Base-by-base conservation (phyloP, 53 echinoderm and acorn worm genomes). In the Temnopleurus reevesii region DNA sequence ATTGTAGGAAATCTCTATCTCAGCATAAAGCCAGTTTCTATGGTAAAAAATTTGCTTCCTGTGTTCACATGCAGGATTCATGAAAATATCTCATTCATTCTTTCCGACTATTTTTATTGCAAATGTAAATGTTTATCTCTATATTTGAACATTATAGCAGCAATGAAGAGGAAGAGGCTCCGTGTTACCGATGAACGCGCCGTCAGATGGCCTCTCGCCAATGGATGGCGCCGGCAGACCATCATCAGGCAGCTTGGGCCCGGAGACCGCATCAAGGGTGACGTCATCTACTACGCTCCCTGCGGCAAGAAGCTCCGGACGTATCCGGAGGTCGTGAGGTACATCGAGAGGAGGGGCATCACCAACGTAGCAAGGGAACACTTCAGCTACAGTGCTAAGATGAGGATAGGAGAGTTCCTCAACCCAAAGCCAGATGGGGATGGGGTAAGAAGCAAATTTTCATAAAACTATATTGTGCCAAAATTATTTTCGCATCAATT, bases 371-470 rank as follows among this genome's bases (percentile, higher is more conserved):
- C 90, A 18, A 54, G 99, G 12, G 99, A 99, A n/a, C 95, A 99
- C 89, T 99, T 99, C 92, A 99, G 99, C 76, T 99, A 94, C 90
- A 99, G 99, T 66, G 99, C 94, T 54, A 99, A 99, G 92, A 94
- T 99, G 61, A 76, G 94, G 28, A 91, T 99, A 12, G 99, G 99
- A 34, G 99, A 99, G 86, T 99, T 96, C 90, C 90, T 99, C 43
- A 96, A 96, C 31, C 99, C 99, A 21, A 99, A 96, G 53, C 99
- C 94, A 34, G 96, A 96, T 46, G 94, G 96, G 8, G 99, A 96
- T 77, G 93, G 93, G 87, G 96, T 94, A 89, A 91, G 93, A 28
- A 47, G 15, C 1, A 35, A 77, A n/a, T n/a, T n/a, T n/a, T n/a
- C n/a, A n/a, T n/a, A n/a, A n/a, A n/a, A n/a, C n/a, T n/a, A n/a